A percentile compares a stretch with the other conserved stretches of the same genome.
Conservation (phyloP, 2,797 vertebrate genomes). For the Pelochelys cantorii region DNA sequence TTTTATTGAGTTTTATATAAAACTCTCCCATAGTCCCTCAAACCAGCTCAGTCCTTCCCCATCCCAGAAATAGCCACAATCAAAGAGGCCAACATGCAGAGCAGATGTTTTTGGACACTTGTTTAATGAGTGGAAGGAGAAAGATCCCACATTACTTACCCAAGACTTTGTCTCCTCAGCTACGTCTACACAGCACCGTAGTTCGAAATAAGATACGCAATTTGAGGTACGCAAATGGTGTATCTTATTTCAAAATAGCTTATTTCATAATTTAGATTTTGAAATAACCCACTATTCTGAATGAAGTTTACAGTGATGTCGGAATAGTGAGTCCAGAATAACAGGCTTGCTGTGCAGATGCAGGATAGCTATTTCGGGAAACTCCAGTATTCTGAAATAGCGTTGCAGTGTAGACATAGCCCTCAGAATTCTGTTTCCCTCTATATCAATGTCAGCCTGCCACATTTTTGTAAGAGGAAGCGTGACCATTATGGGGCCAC, state of each 20-base stretch:
- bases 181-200: too few relatives aligned
- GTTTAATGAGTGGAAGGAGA: neutral
- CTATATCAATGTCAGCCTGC: neutral
- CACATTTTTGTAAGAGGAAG: neutral
- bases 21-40: neutral
- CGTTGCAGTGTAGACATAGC: too few relatives aligned
- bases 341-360: too few relatives aligned
- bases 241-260: too few relatives aligned
- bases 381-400: too few relatives aligned
- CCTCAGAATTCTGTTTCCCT: neutral
- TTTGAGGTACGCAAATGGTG: too few relatives aligned
- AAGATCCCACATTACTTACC: conserved; percentile 5
- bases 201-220: too few relatives aligned
- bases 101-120: conserved; percentile 32
- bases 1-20: neutral
- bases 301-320: too few relatives aligned
- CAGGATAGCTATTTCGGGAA: too few relatives aligned
- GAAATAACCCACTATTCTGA: too few relatives aligned
- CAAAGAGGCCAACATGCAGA: neutral
- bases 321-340: too few relatives aligned
- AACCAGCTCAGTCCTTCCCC: neutral
- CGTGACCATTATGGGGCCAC: neutral
- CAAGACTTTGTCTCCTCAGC: neutral
- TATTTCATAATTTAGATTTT: too few relatives aligned
- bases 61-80: neutral